Percentiles rank a stretch among this genome's conserved stretches.
Evolutionary conservation across 2,113 vertebrate genomes (phyloP).

Genomic region (Sporophila hypoxantha): DNA sequence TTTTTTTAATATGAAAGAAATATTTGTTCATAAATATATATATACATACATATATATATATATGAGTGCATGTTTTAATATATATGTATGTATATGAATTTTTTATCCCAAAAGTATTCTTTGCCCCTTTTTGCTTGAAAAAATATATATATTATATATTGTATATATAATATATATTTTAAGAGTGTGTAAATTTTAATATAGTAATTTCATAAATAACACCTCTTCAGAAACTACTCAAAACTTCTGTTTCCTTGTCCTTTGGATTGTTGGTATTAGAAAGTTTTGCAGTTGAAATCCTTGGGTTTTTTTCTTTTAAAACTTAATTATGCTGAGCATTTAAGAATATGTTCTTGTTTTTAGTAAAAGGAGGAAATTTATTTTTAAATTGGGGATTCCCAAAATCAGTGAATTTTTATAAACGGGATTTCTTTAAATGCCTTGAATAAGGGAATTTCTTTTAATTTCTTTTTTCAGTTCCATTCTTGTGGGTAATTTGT

Average conservation of each 20-base stretch:
- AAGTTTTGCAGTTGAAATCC: conserved; percentile 35
- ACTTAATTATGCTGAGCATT: conserved; percentile 49
- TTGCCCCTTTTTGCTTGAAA: conserved; percentile 25
- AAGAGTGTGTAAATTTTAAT: conserved; percentile 58
- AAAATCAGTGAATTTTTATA: neutral
- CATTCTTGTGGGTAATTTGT: conserved; percentile 29
- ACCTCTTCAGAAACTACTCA: conserved; percentile 6
- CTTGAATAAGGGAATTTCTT: neutral
- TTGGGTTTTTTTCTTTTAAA: conserved; percentile 52
- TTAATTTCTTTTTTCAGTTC: neutral
- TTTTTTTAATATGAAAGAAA: conserved; percentile 68
- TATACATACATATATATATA: conserved; percentile 51
- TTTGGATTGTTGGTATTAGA: conserved; percentile 19
- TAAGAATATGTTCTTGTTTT: conserved; percentile 26
- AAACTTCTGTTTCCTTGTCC: neutral
- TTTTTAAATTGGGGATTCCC: conserved; percentile 40
- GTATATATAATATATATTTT: conserved; percentile 49
- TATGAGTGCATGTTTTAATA: neutral
- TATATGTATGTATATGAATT: conserved; percentile 56
- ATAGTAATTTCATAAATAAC: conserved; percentile 42
- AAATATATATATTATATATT: conserved; percentile 53
- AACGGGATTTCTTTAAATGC: conserved; percentile 14
- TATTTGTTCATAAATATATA: conserved; percentile 49
- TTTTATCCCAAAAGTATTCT: conserved; percentile 51
- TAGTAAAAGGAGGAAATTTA: neutral